A percentile compares a stretch with the other conserved stretches of the same genome.
Conservation (phyloP, 2,888 invertebrate species). For the Caenorhabditis japonica region DNA sequence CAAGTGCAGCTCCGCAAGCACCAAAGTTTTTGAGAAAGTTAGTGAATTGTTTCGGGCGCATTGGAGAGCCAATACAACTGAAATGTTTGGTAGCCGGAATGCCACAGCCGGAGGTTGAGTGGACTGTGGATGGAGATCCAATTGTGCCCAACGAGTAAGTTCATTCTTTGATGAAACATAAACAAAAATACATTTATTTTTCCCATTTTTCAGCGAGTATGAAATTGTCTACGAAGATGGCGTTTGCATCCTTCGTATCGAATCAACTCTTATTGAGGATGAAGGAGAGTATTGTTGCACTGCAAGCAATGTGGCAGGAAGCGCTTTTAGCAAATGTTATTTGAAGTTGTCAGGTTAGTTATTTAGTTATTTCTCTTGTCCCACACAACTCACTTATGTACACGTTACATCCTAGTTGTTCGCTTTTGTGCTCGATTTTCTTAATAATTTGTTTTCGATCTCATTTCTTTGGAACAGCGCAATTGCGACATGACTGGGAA, state of each 20-base stretch:
- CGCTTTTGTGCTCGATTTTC: background rate
- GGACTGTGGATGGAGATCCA: slow-evolving; percentile 75
- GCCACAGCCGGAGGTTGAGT: slow-evolving; percentile 77
- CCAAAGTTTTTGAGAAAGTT: slow-evolving; percentile 64
- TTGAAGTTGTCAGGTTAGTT: slow-evolving; percentile 70
- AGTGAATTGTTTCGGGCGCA: slow-evolving; percentile 48
- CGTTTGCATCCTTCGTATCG: slow-evolving; percentile 71
- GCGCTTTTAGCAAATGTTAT: slow-evolving; percentile 82
- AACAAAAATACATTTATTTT: no score
- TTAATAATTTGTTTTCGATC: no score
- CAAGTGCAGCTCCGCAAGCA: slow-evolving; percentile 57
- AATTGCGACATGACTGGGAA: background rate
- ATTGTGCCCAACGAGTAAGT: slow-evolving; percentile 69
- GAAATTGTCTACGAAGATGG: slow-evolving; percentile 76
- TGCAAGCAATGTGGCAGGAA: slow-evolving; percentile 88
- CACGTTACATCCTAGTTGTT: slow-evolving; percentile 2
- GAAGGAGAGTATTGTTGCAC: slow-evolving; percentile 88
- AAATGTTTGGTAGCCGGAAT: slow-evolving; percentile 77
- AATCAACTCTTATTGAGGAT: slow-evolving; percentile 82
- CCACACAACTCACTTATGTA: slow-evolving; percentile 24
- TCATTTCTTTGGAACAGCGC: no score
- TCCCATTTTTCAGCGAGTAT: slow-evolving; percentile 68
- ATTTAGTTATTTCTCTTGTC: no score
- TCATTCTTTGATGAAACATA: background rate
- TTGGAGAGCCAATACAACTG: slow-evolving; percentile 65